Percentiles rank a stretch among this genome's conserved stretches.
phyloP scores from a whole-genome alignment of 2,113 vertebrate genomes.

The Pongo abelii region DNA sequence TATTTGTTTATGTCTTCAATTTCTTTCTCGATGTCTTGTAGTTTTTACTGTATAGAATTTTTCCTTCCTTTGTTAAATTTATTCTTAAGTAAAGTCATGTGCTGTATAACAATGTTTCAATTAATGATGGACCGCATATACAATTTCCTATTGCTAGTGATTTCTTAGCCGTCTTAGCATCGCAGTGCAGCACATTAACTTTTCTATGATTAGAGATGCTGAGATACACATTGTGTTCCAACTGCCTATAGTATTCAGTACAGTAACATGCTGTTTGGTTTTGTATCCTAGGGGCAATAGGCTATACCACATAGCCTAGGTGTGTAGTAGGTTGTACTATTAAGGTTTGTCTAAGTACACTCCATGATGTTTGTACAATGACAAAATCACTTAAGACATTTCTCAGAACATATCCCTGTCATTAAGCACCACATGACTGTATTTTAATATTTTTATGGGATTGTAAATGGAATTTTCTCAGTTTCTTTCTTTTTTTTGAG shows the following conservation, averaged over 20 bases:
- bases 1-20: not conserved
- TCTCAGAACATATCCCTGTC: not conserved
- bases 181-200: not conserved
- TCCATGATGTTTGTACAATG: not conserved
- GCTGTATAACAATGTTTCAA: not conserved
- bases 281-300: not conserved
- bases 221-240: not conserved
- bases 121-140: not conserved
- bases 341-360: not conserved
- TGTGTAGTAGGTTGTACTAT: not conserved
- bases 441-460: not conserved
- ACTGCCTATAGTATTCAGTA: not conserved
- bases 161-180: not conserved
- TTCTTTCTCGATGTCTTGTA: not conserved
- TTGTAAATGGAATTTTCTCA: not conserved
- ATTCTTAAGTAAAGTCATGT: not conserved
- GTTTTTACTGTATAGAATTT: not conserved
- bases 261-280: not conserved
- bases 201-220: not conserved
- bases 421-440: not conserved
- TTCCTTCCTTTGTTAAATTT: not conserved
- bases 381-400: not conserved
- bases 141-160: not conserved
- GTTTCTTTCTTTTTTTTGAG: not conserved
- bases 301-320: not conserved